Evolutionary conservation across 37 sponge, comb jelly and placozoan genomes (phyloP).

Genomic region (Spongia lamella): DNA sequence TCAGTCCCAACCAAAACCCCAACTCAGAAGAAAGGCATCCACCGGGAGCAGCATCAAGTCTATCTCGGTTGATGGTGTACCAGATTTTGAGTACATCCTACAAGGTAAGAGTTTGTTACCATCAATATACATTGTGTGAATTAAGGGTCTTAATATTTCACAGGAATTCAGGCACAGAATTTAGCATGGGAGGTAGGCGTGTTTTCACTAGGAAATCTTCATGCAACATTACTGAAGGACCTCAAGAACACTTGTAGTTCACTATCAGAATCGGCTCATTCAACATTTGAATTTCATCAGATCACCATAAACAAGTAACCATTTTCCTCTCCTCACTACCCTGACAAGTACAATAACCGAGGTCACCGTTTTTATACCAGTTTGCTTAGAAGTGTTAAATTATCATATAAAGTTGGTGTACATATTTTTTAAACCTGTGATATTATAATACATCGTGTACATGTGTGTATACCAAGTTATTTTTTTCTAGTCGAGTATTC

Average conservation of each 20-base stretch:
- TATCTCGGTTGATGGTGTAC: conserved; percentile 52
- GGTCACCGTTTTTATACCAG: too few species aligned
- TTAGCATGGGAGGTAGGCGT: conserved; percentile 45
- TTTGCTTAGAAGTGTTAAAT: too few species aligned
- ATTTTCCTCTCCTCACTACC: too few species aligned
- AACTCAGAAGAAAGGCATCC: conserved; percentile 14
- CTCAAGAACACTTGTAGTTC: conserved; percentile 16
- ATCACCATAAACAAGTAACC: too few species aligned
- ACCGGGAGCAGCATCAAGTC: conserved; percentile 41
- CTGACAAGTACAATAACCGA: too few species aligned
- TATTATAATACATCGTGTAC: too few species aligned
- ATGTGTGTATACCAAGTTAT: too few species aligned
- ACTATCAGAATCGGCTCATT: too few species aligned
- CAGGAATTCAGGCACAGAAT: conserved; percentile 47
- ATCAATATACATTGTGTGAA: not conserved
- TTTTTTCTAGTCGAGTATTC: too few species aligned
- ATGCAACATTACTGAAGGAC: conserved; percentile 16
- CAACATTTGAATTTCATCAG: too few species aligned
- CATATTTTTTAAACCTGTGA: too few species aligned
- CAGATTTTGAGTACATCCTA: conserved; percentile 54
- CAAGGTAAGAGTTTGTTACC: conserved; percentile 31
- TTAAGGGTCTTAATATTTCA: not conserved
- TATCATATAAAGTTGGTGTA: too few species aligned
- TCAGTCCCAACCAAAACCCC: conserved; percentile 56
- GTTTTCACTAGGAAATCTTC: conserved; percentile 45